Evolutionary conservation across 2,888 invertebrate species (phyloP), one percentile per base, ranked within the genome.

Genomic region (Adelphocoris suturalis): DNA sequence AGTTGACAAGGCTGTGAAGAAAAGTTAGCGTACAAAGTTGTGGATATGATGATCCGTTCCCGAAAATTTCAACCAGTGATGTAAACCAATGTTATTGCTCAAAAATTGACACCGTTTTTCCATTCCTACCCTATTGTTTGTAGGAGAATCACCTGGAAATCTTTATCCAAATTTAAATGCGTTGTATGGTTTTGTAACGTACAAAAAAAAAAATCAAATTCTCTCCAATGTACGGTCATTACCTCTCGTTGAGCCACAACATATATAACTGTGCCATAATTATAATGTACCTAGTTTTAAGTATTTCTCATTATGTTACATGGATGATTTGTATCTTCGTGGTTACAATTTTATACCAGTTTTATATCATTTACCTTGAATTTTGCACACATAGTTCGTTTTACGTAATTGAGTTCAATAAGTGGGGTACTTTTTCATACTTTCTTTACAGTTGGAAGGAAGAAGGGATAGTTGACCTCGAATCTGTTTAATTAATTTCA

Each of bases 1-100:
- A 28, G 96, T 96, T 13, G 91, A 91, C 55, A 91, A 90, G 86
- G 57, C 80, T 13, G 68, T 68, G 23, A 91, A 91, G 76, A 91
- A 90, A 76, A 89, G 84, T 85, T 89, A 89, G 89, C 88, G n/a
- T 2, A 14, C 46, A 3, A 46, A 80, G 37, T 13, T 37, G 37
- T 37, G 46, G 19, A 46, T 46, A 11, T 80, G 37, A 37, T 80
- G 46, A 80, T 46, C 37, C 23, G 78, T 19, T 78, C 46, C 5
- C 2, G 12, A 3, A 9, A 61, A 19, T 57, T 3, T 61, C 19
- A 78, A 78, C 46, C 46, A 78, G 78, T 78, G 47, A 78, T 78
- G 78, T 75, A 13, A 27, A 78, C 46, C 78, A 78, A 78, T 13
- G 68, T 68, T 78, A 28, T 78, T 78, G 78, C 78, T 78, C 78